Conservation (phyloP, 2,113 vertebrate species). For the Protobothrops mucrosquamatus region DNA sequence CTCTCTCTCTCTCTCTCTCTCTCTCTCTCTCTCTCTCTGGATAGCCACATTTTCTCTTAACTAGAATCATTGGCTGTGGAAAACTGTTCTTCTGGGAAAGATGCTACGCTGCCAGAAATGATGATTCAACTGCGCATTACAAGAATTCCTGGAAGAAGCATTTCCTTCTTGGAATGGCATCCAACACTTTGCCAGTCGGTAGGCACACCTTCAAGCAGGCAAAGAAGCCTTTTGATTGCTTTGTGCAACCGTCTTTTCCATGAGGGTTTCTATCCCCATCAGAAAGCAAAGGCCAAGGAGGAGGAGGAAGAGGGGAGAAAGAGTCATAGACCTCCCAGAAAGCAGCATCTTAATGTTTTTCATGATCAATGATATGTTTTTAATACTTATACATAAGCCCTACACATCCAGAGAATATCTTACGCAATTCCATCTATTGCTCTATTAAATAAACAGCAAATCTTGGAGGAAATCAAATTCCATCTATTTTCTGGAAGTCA, state of each 20-base stretch:
- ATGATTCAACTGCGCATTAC: constrained; percentile 71
- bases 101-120: constrained; percentile 63
- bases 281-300: not conserved
- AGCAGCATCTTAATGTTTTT: not conserved
- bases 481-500: constrained; percentile 74
- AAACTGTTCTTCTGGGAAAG: constrained; percentile 64
- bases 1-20: no score
- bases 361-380: constrained; percentile 23
- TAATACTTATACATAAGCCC: constrained; percentile 3
- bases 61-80: constrained; percentile 57
- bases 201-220: constrained; percentile 47
- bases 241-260: constrained; percentile 2
- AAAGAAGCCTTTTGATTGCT: constrained; percentile 4
- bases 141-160: constrained; percentile 65
- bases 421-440: constrained; percentile 56
- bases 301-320: not conserved
- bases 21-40: not conserved
- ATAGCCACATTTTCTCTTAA: constrained; percentile 53
- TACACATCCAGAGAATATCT: not conserved
- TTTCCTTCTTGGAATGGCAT: constrained; percentile 58
- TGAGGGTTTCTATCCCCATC: constrained; percentile 22
- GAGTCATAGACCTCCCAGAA: constrained; percentile 5
- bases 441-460: constrained; percentile 72
- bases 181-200: constrained; percentile 25
- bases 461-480: constrained; percentile 68